Conservation (phyloP, 2,113 vertebrate genomes). For the Myotis yumanensis region DNA sequence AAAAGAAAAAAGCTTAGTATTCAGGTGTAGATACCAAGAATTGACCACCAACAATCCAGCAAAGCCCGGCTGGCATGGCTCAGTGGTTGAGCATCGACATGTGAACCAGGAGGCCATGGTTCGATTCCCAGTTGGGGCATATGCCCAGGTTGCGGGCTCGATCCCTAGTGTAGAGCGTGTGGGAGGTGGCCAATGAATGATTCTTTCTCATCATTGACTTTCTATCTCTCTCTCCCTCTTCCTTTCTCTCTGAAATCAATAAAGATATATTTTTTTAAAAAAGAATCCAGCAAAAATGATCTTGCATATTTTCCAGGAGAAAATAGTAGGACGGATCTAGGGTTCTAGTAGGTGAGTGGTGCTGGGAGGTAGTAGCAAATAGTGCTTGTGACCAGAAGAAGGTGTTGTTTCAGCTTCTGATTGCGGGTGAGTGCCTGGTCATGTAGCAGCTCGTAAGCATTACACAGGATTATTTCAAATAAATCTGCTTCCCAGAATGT, state of each 20-base stretch:
- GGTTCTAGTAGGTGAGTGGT: neutral
- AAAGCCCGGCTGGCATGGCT: neutral
- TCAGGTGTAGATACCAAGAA: neutral
- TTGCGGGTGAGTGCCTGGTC: neutral
- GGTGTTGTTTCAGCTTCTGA: neutral
- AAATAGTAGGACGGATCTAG: neutral
- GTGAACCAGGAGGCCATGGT: too few species aligned
- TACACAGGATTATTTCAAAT: neutral
- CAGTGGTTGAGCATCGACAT: too few species aligned
- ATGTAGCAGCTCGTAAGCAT: neutral
- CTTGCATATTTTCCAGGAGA: neutral
- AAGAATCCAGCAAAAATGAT: neutral
- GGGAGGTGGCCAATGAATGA: too few species aligned
- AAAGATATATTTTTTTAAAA: too few species aligned
- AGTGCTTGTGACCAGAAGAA: neutral
- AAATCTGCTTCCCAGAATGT: neutral
- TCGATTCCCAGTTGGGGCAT: too few species aligned
- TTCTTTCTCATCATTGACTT: too few species aligned
- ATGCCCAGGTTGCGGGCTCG: too few species aligned
- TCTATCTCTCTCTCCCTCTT: too few species aligned
- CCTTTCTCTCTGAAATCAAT: too few species aligned
- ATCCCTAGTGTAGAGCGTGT: too few species aligned
- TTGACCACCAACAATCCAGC: neutral
- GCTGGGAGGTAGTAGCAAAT: neutral
- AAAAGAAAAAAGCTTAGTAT: constrained; percentile 11